A percentile compares a stretch with the other conserved stretches of the same genome.
Conservation (phyloP, 1,140 invertebrate genomes). For the Sycobia sp. region DNA sequence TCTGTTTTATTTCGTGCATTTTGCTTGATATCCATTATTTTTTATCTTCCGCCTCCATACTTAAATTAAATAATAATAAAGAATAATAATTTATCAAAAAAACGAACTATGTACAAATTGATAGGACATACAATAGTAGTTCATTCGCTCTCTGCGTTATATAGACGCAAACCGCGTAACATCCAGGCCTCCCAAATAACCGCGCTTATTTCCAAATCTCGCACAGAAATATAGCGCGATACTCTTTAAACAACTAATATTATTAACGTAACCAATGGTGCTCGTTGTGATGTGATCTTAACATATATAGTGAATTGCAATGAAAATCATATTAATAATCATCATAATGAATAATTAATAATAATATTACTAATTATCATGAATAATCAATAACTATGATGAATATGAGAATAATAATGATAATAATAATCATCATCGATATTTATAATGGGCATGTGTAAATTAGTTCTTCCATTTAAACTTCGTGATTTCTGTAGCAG, state of each 20-base stretch:
- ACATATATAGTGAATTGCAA: conserved; percentile 26
- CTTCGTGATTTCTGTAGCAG: conserved; percentile 10
- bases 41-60: conserved; percentile 3
- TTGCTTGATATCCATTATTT: conserved; percentile 14
- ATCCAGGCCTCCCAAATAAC: not conserved
- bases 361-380: conserved; percentile 19
- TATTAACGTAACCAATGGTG: conserved; percentile 28
- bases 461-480: conserved; percentile 21
- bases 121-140: conserved; percentile 54
- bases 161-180: not conserved
- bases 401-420: too few relatives aligned
- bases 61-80: conserved; percentile 49
- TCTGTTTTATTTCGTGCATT: conserved; percentile 14
- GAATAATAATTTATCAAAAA: conserved; percentile 56
- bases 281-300: conserved; percentile 42
- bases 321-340: conserved; percentile 24
- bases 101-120: conserved; percentile 60
- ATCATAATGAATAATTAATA: conserved; percentile 9
- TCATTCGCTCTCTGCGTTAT: conserved; percentile 11
- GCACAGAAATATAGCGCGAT: conserved; percentile 10
- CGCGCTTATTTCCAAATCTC: conserved; percentile 15
- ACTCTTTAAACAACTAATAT: conserved; percentile 2
- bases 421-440: conserved; percentile 21
- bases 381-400: not conserved
- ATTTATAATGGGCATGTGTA: conserved; percentile 16